phyloP scores from a whole-genome alignment of 2,888 invertebrate genomes.

The Gymnocheta viridis region DNA sequence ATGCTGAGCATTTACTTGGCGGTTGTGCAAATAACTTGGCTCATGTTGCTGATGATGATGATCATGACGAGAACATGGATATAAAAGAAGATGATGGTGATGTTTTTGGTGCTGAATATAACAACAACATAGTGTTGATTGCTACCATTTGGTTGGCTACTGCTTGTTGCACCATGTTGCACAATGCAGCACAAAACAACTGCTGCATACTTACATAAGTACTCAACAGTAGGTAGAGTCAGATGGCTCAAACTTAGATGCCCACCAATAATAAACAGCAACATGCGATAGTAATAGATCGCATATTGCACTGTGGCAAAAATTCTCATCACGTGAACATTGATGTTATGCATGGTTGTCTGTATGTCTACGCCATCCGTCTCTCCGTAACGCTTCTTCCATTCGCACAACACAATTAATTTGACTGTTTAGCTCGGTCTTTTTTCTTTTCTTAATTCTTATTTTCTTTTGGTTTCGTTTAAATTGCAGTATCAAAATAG shows the following conservation, averaged over 20 bases:
- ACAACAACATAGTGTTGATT: slow-evolving; percentile 75
- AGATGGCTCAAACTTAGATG: slow-evolving; percentile 74
- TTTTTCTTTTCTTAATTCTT: background rate
- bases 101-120: slow-evolving; percentile 70
- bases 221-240: slow-evolving; percentile 63
- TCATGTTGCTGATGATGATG: slow-evolving; percentile 50
- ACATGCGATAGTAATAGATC: slow-evolving; percentile 69
- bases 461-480: background rate
- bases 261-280: slow-evolving; percentile 63
- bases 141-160: slow-evolving; percentile 73
- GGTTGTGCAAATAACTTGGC: slow-evolving; percentile 37
- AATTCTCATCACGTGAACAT: slow-evolving; percentile 70
- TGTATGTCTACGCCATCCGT: slow-evolving; percentile 20
- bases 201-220: slow-evolving; percentile 14
- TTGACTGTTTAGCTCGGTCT: background rate
- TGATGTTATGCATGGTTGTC: slow-evolving; percentile 66
- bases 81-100: slow-evolving; percentile 51
- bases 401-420: slow-evolving; percentile 30
- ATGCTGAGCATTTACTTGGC: slow-evolving; percentile 68
- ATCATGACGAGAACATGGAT: slow-evolving; percentile 29
- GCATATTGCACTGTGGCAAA: slow-evolving; percentile 60
- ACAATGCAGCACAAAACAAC: slow-evolving; percentile 1
- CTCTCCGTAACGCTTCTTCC: slow-evolving; percentile 30
- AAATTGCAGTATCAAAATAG: background rate
- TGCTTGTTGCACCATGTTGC: slow-evolving; percentile 54